Evolutionary conservation across 2,797 vertebrate species (phyloP).

Genomic region (Sciaenops ocellatus): DNA sequence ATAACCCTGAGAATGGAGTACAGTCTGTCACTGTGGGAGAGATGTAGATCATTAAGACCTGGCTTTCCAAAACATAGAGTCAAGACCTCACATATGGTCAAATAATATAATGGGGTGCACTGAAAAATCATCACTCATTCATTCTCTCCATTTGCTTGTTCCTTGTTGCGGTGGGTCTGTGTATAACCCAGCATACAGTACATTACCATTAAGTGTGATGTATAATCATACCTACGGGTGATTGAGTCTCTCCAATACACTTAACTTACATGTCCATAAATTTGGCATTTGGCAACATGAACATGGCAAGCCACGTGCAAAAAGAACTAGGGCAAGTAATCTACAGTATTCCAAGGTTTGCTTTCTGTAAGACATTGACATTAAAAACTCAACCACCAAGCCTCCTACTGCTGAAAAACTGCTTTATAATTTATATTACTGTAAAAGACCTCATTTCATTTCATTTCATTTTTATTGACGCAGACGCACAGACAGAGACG

Average conservation of each 20-base stretch:
- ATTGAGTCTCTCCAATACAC: conserved; percentile 18
- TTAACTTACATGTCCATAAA: conserved; percentile 19
- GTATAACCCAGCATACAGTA: neutral
- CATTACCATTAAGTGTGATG: conserved; percentile 15
- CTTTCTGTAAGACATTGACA: conserved; percentile 22
- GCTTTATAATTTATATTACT: conserved; percentile 55
- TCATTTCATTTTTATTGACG: conserved; percentile 53
- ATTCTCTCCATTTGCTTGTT: neutral
- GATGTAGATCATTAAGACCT: conserved; percentile 14
- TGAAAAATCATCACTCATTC: conserved; percentile 16
- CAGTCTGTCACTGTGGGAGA: neutral
- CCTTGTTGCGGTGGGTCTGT: neutral
- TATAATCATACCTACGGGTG: conserved; percentile 13
- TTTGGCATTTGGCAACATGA: neutral
- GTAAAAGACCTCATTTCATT: conserved; percentile 58
- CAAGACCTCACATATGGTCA: conserved; percentile 7
- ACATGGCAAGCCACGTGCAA: conserved; percentile 28
- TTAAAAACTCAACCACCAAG: conserved; percentile 29
- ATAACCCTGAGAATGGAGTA: conserved; percentile 8
- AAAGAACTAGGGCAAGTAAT: neutral
- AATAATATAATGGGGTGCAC: neutral
- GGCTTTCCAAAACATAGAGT: conserved; percentile 16
- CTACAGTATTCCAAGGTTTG: neutral
- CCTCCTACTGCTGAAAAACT: conserved; percentile 35
- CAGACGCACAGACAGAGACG: conserved; percentile 44